phyloP scores from a whole-genome alignment of 2,888 invertebrate species.

The Lasius fuliginosus region DNA sequence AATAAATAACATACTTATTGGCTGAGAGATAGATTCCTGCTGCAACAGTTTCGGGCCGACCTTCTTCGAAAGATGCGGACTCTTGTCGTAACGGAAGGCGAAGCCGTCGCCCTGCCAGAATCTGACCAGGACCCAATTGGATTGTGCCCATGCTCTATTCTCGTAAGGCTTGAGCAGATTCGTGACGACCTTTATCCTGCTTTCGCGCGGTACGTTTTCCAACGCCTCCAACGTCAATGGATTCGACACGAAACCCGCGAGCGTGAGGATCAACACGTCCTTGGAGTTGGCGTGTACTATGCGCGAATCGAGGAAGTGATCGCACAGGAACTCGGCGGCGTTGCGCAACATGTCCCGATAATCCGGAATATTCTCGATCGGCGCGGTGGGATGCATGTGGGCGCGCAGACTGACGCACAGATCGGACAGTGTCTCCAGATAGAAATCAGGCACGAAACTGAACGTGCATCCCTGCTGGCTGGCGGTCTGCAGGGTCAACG shows the following conservation, averaged over 20 bases:
- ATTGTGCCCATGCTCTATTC: slow-evolving; percentile 94
- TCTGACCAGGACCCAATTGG: slow-evolving; percentile 94
- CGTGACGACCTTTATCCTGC: slow-evolving; percentile 89
- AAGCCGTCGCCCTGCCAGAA: slow-evolving; percentile 95
- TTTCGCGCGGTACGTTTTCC: slow-evolving; percentile 90
- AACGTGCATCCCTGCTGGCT: slow-evolving; percentile 89
- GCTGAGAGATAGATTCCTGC: slow-evolving; percentile 86
- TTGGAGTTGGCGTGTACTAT: slow-evolving; percentile 92
- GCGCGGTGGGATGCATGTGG: slow-evolving; percentile 90
- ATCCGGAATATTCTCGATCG: slow-evolving; percentile 88
- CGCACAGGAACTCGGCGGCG: slow-evolving; percentile 91
- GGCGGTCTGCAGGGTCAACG: slow-evolving; percentile 88
- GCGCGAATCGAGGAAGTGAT: slow-evolving; percentile 92
- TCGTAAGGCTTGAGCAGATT: slow-evolving; percentile 93
- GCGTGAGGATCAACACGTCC: slow-evolving; percentile 92
- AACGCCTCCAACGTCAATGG: slow-evolving; percentile 91
- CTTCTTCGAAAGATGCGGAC: slow-evolving; percentile 86
- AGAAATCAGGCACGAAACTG: slow-evolving; percentile 92
- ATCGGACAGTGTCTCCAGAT: slow-evolving; percentile 90
- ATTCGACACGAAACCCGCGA: slow-evolving; percentile 93
- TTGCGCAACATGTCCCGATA: slow-evolving; percentile 89
- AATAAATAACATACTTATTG: slow-evolving; percentile 81
- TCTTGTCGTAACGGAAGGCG: slow-evolving; percentile 90
- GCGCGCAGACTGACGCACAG: slow-evolving; percentile 89
- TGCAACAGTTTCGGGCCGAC: slow-evolving; percentile 86